Evolutionary conservation across 2,797 vertebrate genomes (phyloP), one percentile per base, ranked within the genome.

Genomic region (Gadopsis marmoratus): DNA sequence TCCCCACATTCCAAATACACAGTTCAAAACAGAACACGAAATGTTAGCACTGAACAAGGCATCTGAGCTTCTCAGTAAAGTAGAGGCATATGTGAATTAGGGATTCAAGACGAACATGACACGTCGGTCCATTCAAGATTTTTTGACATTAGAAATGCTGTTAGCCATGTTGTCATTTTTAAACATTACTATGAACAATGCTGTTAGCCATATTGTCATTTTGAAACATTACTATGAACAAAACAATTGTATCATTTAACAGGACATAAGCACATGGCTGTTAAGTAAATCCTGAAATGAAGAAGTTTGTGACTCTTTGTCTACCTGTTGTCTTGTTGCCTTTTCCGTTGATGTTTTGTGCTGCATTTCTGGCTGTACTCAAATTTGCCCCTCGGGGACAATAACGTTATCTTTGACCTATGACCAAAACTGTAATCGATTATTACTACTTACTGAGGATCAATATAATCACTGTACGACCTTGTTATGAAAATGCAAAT

Each of bases 1-100:
- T 43, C 96, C 96, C 5, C 76, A 82, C 47, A 96, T 96, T 82
- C 96, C 96, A n/a, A 95, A 96, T 3, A 91, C 62, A 16, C 86
- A 61, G 58, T 96, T 95, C 79, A 83, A 26, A 19, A 6, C 79
- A 41, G 82, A 84, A 53, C 85, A 92, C 47, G 95, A 85, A 79
- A 29, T 50, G 19, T 21, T 37, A 11, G 95, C 94, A 4, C 45
- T 95, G 68, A 56, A 63, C 17, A 68, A 91, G 37, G 95, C 95
- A 3, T 66, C 83, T 17, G 75, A 93, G 19, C 84, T 96, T 26
- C 82, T 97, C 12, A 39, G 23, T 12, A 82, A 66, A 74, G 82
- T 96, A 7, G 88, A 93, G 35, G 63, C 10, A 0, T 96, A 95
- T 65, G 84, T 96, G 8, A 82, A 82, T 71, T 91, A 88, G 41